These are phyloP conservation scores for Agelastica alni DNA, from an alignment of 2,888 invertebrate genomes.

Conservation along the genomic window DNA sequence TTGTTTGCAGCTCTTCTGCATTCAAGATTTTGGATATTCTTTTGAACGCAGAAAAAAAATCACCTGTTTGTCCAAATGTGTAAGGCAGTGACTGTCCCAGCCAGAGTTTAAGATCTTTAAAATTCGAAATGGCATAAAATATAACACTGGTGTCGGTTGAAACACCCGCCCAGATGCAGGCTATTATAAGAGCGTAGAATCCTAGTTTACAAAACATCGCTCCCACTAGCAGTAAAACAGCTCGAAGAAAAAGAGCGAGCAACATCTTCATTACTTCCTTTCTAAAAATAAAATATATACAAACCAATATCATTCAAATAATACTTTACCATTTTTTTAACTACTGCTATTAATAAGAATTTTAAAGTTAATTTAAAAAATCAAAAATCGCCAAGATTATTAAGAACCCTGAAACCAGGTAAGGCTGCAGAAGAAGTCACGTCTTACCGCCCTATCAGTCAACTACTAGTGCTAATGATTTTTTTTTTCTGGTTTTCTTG, in stretches of 20 bases:
- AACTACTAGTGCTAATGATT: too few relatives aligned
- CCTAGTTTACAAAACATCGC: constrained; percentile 40
- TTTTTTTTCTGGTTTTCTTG: too few relatives aligned
- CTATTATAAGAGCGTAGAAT: constrained; percentile 41
- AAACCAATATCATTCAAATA: too few relatives aligned
- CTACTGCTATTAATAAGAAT: too few relatives aligned
- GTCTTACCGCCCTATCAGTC: too few relatives aligned
- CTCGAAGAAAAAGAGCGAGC: constrained; percentile 48
- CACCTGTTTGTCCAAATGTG: constrained; percentile 78
- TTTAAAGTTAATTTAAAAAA: too few relatives aligned
- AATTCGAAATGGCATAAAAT: constrained; percentile 34
- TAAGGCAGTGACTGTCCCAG: constrained; percentile 89
- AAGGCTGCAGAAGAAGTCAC: too few relatives aligned
- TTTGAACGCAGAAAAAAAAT: constrained; percentile 73
- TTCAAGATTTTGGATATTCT: constrained; percentile 66
- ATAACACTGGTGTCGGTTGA: constrained; percentile 38
- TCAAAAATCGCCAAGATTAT: too few relatives aligned
- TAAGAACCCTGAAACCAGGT: too few relatives aligned
- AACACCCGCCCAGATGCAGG: constrained; percentile 38
- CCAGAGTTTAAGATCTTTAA: constrained; percentile 62
- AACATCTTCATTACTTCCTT: constrained; percentile 67
- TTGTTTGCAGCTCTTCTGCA: constrained; percentile 72
- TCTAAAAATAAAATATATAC: constrained; percentile 50
- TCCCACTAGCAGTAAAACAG: constrained; percentile 44
- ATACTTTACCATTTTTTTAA: constrained; percentile 12